A percentile compares a stretch with the other conserved stretches of the same genome.
Conservation (phyloP, 2,113 vertebrate genomes). For the Calyptommatus sinebrachiatus region DNA sequence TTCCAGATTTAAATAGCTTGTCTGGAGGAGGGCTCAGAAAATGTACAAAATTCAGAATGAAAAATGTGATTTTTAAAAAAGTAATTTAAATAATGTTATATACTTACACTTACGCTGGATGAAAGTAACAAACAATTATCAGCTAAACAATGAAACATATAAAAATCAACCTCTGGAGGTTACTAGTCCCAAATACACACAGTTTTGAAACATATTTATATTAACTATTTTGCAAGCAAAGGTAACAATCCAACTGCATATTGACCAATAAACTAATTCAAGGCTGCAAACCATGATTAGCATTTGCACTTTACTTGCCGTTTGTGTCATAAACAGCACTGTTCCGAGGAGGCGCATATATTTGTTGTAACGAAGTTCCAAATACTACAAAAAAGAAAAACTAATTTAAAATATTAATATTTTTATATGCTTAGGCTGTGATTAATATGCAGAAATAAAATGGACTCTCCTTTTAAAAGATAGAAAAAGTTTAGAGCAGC, state of each 20-base stretch:
- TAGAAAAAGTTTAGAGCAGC: background rate
- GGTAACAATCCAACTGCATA: background rate
- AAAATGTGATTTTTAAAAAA: background rate
- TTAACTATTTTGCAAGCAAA: background rate
- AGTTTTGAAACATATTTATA: background rate
- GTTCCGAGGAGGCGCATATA: constrained; percentile 80
- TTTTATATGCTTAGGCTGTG: background rate
- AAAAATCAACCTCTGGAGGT: background rate
- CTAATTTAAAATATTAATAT: background rate
- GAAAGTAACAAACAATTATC: background rate
- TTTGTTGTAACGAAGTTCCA: constrained; percentile 87
- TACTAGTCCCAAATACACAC: background rate
- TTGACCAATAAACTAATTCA: background rate
- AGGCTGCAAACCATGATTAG: background rate
- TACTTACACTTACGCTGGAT: background rate
- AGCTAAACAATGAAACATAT: background rate
- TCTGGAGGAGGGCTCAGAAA: no score
- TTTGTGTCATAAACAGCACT: constrained; percentile 82
- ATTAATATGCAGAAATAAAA: background rate
- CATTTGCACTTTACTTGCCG: constrained; percentile 72
- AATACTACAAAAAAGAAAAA: constrained; percentile 74
- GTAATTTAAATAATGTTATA: background rate
- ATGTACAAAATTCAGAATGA: background rate
- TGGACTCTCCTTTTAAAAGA: background rate
- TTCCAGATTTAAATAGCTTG: no score